Percentiles rank a stretch among this genome's conserved stretches.
Evolutionary conservation across 2,113 vertebrate genomes (phyloP).

Genomic region (Petrocephalus microphthalmus): DNA sequence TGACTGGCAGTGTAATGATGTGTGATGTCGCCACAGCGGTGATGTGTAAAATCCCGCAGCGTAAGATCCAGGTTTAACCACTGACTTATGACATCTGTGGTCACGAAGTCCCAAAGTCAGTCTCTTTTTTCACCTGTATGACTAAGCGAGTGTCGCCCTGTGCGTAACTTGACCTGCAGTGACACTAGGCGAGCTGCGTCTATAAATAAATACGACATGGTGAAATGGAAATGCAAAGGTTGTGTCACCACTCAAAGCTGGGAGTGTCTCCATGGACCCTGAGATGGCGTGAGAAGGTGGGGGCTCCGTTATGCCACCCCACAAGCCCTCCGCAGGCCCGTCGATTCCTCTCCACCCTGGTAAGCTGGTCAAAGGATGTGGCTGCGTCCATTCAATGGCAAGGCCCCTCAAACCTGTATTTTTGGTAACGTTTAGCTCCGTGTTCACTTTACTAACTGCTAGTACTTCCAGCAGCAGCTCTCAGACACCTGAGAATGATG

Average conservation of each 20-base stretch:
- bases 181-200: not conserved
- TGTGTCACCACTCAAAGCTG: not conserved
- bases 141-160: not conserved
- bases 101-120: not conserved
- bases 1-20: not conserved
- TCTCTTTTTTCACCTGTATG: not conserved
- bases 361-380: constrained; percentile 31
- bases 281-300: no score
- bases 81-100: not conserved
- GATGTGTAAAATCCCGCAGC: not conserved
- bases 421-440: not conserved
- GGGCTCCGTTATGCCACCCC: no score
- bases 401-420: not conserved
- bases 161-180: not conserved
- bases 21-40: not conserved
- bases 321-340: no score
- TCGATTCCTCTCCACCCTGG: constrained; percentile 74
- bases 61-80: not conserved
- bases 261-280: no score
- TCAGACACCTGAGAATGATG: no score
- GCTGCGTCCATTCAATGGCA: not conserved
- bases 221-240: not conserved
- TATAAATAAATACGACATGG: not conserved
- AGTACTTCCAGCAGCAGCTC: not conserved
- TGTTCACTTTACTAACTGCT: not conserved